Base-by-base conservation (phyloP, 2,113 vertebrate genomes). In the Apaloderma vittatum region DNA sequence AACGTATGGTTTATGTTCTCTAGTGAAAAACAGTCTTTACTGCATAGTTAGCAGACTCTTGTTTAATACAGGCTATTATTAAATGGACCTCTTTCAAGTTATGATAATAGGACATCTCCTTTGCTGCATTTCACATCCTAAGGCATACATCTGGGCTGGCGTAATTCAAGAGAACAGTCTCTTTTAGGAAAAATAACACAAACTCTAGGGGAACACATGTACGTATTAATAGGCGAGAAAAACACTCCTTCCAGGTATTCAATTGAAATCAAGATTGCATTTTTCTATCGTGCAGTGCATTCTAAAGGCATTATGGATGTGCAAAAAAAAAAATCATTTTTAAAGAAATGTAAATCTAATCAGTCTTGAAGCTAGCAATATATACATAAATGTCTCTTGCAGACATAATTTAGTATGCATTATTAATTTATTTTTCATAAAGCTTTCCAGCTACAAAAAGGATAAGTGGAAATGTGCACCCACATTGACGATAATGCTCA, bases 381-480 rank as follows among this genome's bases (percentile, higher is more conserved):
- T 91, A 98, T 97, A 98, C 97, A 98, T 97, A 97, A 98, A 97
- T 95, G 97, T 97, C 97, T 98, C 96, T 95, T 96, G 97, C 96
- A 98, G 97, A 98, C 95, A 97, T 98, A 98, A 98, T 98, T 98
- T 98, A 97, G 96, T 97, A 97, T 97, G 97, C 97, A 98, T 98
- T 98, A 97, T 98, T 98, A 98, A 98, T 98, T 98, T 98, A 98
- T 98, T 98, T 98, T 98, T 98, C 97, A 97, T 97, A 98, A 98
- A 98, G 95, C 95, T 98, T 97, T 96, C 90, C 94, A 95, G 97
- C 94, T 96, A 97, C 96, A 95, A 97, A 96, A 94, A 97, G 91
- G 96, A 93, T 97, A 98, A 98, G 91, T 74, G 96, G 97, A 97
- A 98, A 94, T 54, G 22, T 61, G 40, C 95, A 94, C 91, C 90